phyloP scores from a whole-genome alignment of 2,888 invertebrate genomes.

The Lamellibrachia satsuma region DNA sequence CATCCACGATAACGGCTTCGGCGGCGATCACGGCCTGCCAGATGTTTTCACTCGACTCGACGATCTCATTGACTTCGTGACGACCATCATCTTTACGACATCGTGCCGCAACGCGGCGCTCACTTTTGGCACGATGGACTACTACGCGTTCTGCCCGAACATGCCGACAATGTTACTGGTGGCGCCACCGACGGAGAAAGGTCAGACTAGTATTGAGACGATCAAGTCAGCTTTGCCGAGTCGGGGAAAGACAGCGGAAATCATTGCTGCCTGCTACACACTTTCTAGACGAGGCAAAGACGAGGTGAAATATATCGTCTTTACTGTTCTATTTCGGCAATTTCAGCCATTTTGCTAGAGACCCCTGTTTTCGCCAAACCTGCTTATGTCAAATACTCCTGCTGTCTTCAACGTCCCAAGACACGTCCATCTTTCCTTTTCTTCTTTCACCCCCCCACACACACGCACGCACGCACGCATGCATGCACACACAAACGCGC shows the following conservation, averaged over 20 bases:
- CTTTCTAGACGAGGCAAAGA: conserved; percentile 28
- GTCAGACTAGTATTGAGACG: conserved; percentile 13
- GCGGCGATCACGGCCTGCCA: conserved; percentile 35
- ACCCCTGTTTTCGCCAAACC: too few relatives aligned
- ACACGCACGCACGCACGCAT: neutral
- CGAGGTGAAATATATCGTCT: conserved; percentile 28
- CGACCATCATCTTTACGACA: conserved; percentile 39
- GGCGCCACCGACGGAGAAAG: conserved; percentile 35
- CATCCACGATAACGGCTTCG: conserved; percentile 32
- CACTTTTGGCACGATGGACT: conserved; percentile 37
- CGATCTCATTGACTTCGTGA: conserved; percentile 37
- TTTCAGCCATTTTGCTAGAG: neutral
- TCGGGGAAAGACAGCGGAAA: conserved; percentile 35
- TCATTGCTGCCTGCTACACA: conserved; percentile 39
- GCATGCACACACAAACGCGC: neutral
- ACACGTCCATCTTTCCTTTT: too few relatives aligned
- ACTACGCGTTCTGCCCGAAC: conserved; percentile 38
- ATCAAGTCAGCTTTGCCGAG: conserved; percentile 33
- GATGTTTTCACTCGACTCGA: conserved; percentile 28
- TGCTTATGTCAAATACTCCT: too few relatives aligned
- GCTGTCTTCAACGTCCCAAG: too few relatives aligned
- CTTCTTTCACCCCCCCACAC: too few relatives aligned
- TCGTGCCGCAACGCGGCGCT: conserved; percentile 35
- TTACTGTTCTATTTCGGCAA: neutral
- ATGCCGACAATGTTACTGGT: conserved; percentile 36